Evolutionary conservation across 1,140 invertebrate species (phyloP).

Genomic region (Himalopsyche phryganea): DNA sequence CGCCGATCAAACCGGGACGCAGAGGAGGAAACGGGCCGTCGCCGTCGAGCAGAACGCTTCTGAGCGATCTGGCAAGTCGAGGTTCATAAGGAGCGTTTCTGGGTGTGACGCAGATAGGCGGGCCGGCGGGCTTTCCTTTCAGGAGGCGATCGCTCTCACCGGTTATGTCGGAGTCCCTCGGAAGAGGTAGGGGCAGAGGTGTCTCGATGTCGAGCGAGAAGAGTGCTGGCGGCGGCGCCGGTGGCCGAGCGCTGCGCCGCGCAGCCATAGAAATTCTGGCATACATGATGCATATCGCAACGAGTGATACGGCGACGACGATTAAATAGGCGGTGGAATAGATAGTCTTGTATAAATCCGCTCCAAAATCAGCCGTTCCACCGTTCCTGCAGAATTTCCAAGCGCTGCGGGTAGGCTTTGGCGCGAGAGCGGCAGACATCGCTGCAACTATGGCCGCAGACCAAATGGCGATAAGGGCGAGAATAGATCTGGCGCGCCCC

Average conservation of each 20-base stretch:
- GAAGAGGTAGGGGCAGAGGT: not conserved
- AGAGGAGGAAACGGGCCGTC: slow-evolving; percentile 22
- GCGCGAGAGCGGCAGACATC: slow-evolving; percentile 41
- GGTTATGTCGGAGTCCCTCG: slow-evolving; percentile 40
- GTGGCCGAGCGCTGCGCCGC: slow-evolving; percentile 43
- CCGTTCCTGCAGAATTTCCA: slow-evolving; percentile 34
- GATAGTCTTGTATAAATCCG: slow-evolving; percentile 32
- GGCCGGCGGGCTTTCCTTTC: slow-evolving; percentile 19
- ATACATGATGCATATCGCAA: slow-evolving; percentile 48
- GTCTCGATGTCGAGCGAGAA: slow-evolving; percentile 46
- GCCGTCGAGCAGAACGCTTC: slow-evolving; percentile 24
- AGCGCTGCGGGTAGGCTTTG: slow-evolving; percentile 36
- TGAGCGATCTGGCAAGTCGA: slow-evolving; percentile 14
- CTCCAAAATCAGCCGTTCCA: not conserved
- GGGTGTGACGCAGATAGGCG: slow-evolving; percentile 6
- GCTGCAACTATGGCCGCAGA: slow-evolving; percentile 58
- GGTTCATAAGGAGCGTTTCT: slow-evolving; percentile 18
- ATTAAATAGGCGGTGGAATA: slow-evolving; percentile 45
- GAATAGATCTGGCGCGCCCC: slow-evolving; percentile 65
- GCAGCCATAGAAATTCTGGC: slow-evolving; percentile 48
- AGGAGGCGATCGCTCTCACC: slow-evolving; percentile 31
- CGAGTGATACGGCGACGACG: slow-evolving; percentile 41
- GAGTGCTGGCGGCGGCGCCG: slow-evolving; percentile 44
- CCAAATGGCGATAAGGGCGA: slow-evolving; percentile 69
- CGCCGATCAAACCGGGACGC: slow-evolving; percentile 22